These are phyloP conservation scores for Trissolcus japonicus DNA, from an alignment of 2,888 invertebrate genomes.

Conservation along the genomic window DNA sequence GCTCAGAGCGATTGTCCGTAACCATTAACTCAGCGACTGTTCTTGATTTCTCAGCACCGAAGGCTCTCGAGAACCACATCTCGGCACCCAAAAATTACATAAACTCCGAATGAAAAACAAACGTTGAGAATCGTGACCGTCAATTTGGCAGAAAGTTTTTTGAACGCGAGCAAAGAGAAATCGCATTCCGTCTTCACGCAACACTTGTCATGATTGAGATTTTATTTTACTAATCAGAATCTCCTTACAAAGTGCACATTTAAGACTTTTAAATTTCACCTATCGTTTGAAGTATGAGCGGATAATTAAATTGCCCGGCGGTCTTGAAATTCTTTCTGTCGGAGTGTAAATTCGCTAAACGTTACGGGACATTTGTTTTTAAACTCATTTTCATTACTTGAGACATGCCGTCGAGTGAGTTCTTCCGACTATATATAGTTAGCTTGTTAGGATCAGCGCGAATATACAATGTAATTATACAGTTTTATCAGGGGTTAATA, in stretches of 20 bases:
- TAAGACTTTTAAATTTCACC: background rate
- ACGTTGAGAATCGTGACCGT: background rate
- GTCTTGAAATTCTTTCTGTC: too few species aligned
- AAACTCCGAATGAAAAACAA: constrained; percentile 26
- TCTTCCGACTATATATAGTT: background rate
- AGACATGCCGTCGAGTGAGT: constrained; percentile 11
- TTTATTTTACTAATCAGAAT: background rate
- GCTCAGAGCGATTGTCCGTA: constrained; percentile 67
- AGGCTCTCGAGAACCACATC: constrained; percentile 20
- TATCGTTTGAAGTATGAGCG: too few species aligned
- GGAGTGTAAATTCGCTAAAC: too few species aligned
- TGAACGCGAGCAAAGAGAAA: background rate
- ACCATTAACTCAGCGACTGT: constrained; percentile 66
- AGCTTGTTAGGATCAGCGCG: constrained; percentile 27
- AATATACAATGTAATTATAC: constrained; percentile 49
- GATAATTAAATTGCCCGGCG: too few species aligned
- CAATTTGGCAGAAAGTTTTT: constrained; percentile 10
- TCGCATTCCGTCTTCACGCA: background rate
- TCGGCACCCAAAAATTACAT: constrained; percentile 9
- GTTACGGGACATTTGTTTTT: too few species aligned
- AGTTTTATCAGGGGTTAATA: constrained; percentile 50
- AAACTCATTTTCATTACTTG: too few species aligned
- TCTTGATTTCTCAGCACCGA: constrained; percentile 37
- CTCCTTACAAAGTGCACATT: background rate
- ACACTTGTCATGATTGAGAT: background rate